Percentiles rank a stretch among this genome's conserved stretches.
Evolutionary conservation across 2,888 invertebrate genomes (phyloP).

Genomic region (Pogonocherus hispidulus): DNA sequence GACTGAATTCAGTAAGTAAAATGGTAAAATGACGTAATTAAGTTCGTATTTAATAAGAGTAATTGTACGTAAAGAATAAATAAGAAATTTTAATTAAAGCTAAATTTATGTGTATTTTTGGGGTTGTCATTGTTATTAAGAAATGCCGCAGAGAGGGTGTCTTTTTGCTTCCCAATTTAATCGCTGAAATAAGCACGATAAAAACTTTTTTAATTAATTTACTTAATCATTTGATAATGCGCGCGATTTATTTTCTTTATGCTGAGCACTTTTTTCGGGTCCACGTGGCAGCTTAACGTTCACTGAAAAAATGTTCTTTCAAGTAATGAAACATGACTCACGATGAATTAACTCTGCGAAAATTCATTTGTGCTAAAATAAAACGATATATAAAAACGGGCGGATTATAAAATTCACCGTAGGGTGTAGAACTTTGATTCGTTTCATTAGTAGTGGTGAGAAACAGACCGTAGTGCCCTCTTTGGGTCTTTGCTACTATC

Average conservation of each 20-base stretch:
- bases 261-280: neutral
- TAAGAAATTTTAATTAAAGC: constrained; percentile 22
- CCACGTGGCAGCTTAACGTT: neutral
- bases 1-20: constrained; percentile 1
- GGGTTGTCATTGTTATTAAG: constrained; percentile 6
- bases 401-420: no score
- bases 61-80: constrained; percentile 19
- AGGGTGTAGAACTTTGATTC: no score
- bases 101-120: constrained; percentile 17
- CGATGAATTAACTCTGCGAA: neutral
- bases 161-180: neutral
- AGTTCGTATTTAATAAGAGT: constrained; percentile 12
- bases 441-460: no score
- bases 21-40: constrained; percentile 15
- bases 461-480: no score
- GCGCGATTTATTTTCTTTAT: neutral
- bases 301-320: neutral
- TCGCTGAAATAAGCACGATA: neutral
- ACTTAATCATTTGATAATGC: constrained; percentile 14
- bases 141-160: neutral
- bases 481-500: no score
- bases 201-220: constrained; percentile 15
- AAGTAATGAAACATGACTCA: no score
- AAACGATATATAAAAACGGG: no score
- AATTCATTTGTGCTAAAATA: neutral